Percentiles rank a stretch among this genome's conserved stretches.
Evolutionary conservation across 2,888 invertebrate genomes (phyloP).

Genomic region (Euplagia quadripunctaria): DNA sequence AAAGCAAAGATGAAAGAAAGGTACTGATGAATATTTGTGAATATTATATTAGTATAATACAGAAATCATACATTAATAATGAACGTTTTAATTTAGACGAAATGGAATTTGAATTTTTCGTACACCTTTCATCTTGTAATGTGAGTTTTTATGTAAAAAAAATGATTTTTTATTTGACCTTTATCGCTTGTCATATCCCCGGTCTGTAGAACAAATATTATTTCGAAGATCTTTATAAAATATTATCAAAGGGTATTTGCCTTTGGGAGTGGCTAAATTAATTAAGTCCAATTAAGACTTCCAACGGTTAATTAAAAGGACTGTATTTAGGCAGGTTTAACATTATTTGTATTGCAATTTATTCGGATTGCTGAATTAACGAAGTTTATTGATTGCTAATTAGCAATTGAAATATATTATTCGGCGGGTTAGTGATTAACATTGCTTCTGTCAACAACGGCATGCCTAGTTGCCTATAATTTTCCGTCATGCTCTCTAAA

Average conservation of each 20-base stretch:
- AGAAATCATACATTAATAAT: neutral
- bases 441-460: neutral
- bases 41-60: neutral
- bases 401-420: neutral
- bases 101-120: neutral
- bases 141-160: neutral
- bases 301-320: constrained; percentile 29
- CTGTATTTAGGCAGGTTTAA: constrained; percentile 14
- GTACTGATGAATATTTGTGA: neutral
- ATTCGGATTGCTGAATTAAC: neutral
- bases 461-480: neutral
- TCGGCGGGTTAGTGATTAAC: neutral
- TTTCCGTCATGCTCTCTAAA: no score
- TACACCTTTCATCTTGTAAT: neutral
- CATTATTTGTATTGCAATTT: constrained; percentile 7
- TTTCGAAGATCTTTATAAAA: constrained; percentile 23
- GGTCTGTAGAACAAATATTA: constrained; percentile 19
- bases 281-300: constrained; percentile 35
- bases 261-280: constrained; percentile 32
- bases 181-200: neutral
- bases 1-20: neutral
- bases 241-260: constrained; percentile 32
- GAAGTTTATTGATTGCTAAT: neutral
- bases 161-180: neutral
- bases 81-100: neutral